Conservation (phyloP, 1,140 invertebrate species). For the Diuraphis noxia region DNA sequence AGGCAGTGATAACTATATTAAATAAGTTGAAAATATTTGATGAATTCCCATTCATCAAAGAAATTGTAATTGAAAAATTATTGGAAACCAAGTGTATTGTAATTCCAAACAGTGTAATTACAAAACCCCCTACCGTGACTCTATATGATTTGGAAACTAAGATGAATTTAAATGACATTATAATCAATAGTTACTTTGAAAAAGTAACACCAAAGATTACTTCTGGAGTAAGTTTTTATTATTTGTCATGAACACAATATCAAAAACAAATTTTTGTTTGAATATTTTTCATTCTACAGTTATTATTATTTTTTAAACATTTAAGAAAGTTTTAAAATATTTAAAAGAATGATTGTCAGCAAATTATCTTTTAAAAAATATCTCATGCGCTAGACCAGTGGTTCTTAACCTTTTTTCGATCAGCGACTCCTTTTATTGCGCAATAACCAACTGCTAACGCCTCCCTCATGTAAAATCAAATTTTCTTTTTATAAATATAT, state of each 20-base stretch:
- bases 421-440: no score
- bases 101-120: background rate
- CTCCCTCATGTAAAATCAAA: no score
- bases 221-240: background rate
- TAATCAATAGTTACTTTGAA: background rate
- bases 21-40: background rate
- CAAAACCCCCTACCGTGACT: background rate
- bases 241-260: background rate
- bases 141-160: background rate
- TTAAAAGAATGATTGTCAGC: no score
- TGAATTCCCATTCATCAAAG: conserved; percentile 18
- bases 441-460: no score
- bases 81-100: background rate
- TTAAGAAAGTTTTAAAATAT: no score
- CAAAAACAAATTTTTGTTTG: no score
- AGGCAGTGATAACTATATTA: background rate
- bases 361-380: no score
- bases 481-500: no score
- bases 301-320: no score
- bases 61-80: background rate
- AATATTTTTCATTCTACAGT: no score
- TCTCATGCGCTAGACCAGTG: no score
- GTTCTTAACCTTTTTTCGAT: no score
- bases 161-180: background rate
- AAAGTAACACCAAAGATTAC: background rate